These are phyloP conservation scores for Chauna torquata DNA, from an alignment of 2,113 vertebrate species.

Conservation along the genomic window DNA sequence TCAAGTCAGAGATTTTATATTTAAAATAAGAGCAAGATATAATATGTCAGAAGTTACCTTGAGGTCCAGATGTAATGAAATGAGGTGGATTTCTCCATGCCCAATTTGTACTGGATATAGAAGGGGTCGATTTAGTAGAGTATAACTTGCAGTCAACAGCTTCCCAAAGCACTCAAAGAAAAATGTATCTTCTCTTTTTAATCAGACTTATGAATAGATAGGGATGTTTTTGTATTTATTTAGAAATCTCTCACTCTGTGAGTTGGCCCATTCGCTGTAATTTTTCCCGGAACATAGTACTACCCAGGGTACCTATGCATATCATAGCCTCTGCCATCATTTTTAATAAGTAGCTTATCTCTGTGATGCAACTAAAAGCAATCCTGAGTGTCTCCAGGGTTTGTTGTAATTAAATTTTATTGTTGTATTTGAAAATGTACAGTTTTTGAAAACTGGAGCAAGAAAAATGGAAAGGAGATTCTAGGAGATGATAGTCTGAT, in stretches of 20 bases:
- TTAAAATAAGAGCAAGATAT: not conserved
- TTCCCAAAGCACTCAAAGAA: not conserved
- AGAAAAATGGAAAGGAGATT: slow-evolving; percentile 26
- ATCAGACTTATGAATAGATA: not conserved
- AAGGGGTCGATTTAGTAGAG: not conserved
- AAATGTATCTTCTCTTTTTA: slow-evolving; percentile 6
- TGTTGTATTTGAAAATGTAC: slow-evolving; percentile 51
- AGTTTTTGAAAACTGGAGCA: slow-evolving; percentile 17
- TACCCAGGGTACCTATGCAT: slow-evolving; percentile 13
- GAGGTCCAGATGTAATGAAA: not conserved
- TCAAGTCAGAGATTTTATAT: not conserved
- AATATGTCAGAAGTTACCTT: not conserved
- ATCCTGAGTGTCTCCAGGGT: slow-evolving; percentile 37
- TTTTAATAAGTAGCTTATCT: slow-evolving; percentile 65
- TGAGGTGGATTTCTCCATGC: not conserved
- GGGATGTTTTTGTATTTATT: not conserved
- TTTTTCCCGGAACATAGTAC: slow-evolving; percentile 15
- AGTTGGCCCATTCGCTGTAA: not conserved
- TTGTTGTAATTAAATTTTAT: slow-evolving; percentile 64
- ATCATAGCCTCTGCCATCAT: slow-evolving; percentile 8
- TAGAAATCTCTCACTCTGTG: not conserved
- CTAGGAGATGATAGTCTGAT: not conserved
- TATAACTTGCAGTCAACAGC: not conserved
- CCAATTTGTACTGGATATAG: not conserved
- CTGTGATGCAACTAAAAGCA: slow-evolving; percentile 52